A percentile compares a stretch with the other conserved stretches of the same genome.
phyloP scores from a whole-genome alignment of 2,888 invertebrate species.

The Thera obeliscata region DNA sequence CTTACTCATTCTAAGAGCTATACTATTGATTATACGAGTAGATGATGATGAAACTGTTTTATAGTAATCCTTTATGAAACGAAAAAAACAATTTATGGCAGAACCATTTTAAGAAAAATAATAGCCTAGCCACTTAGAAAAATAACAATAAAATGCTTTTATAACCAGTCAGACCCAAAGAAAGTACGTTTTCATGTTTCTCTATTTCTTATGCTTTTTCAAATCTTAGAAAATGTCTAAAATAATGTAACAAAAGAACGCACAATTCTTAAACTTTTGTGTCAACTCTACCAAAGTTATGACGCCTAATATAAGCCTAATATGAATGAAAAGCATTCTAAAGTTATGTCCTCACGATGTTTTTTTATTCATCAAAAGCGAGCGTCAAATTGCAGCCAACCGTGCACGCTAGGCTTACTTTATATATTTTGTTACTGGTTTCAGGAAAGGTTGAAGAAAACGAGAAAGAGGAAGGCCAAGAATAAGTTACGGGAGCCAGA shows the following conservation, averaged over 20 bases:
- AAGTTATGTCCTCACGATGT: not conserved
- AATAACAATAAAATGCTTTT: slow-evolving; percentile 1
- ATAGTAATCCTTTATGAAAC: not conserved
- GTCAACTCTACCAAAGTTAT: slow-evolving; percentile 10
- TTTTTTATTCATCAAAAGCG: too few relatives aligned
- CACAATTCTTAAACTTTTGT: slow-evolving; percentile 4
- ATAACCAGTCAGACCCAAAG: not conserved
- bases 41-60: not conserved
- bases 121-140: not conserved
- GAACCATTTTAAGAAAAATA: not conserved
- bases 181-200: slow-evolving; percentile 9
- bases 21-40: too few relatives aligned
- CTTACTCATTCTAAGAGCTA: too few relatives aligned
- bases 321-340: slow-evolving; percentile 7
- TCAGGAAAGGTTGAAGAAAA: too few relatives aligned
- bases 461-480: too few relatives aligned
- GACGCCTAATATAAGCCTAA: not conserved
- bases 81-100: not conserved
- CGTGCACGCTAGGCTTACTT: too few relatives aligned
- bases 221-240: slow-evolving; percentile 4
- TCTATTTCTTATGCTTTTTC: not conserved
- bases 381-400: too few relatives aligned
- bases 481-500: too few relatives aligned
- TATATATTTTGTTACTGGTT: too few relatives aligned
- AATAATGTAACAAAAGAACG: not conserved